A percentile compares a stretch with the other conserved stretches of the same genome.
phyloP scores from a whole-genome alignment of 2,888 invertebrate species.

The Melinopterus prodromus region DNA sequence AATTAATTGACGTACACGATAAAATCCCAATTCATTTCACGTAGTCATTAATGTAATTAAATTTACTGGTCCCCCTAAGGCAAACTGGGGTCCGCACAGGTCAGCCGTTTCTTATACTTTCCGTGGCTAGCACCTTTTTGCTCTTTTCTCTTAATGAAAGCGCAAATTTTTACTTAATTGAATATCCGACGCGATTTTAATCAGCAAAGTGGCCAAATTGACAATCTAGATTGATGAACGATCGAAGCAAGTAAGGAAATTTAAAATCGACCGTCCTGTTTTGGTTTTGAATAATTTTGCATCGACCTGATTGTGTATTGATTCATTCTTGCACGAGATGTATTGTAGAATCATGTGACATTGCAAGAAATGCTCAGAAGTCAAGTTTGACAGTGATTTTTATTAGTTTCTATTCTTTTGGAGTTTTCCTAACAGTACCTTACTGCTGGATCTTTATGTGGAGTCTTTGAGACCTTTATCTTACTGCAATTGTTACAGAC shows the following conservation, averaged over 20 bases:
- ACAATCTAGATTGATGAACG: background rate
- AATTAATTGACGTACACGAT: conserved; percentile 35
- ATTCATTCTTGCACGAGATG: too few species aligned
- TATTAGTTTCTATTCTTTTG: too few species aligned
- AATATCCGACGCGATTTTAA: background rate
- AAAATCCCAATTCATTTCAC: conserved; percentile 34
- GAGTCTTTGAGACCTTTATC: too few species aligned
- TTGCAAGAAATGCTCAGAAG: too few species aligned
- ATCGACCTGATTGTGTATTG: background rate
- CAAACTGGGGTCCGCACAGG: background rate
- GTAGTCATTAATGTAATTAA: conserved; percentile 38
- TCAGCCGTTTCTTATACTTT: background rate
- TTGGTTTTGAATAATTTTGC: background rate
- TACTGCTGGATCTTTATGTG: too few species aligned
- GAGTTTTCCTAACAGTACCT: too few species aligned
- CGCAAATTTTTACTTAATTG: conserved; percentile 4
- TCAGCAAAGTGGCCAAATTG: background rate
- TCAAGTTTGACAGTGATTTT: too few species aligned
- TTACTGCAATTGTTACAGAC: background rate
- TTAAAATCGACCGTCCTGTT: background rate
- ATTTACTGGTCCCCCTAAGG: conserved; percentile 26
- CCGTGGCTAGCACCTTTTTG: background rate
- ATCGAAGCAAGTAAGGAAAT: background rate
- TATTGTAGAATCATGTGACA: too few species aligned
- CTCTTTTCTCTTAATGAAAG: background rate